Conservation (phyloP, 1,140 invertebrate genomes). For the Penaeus chinensis region DNA sequence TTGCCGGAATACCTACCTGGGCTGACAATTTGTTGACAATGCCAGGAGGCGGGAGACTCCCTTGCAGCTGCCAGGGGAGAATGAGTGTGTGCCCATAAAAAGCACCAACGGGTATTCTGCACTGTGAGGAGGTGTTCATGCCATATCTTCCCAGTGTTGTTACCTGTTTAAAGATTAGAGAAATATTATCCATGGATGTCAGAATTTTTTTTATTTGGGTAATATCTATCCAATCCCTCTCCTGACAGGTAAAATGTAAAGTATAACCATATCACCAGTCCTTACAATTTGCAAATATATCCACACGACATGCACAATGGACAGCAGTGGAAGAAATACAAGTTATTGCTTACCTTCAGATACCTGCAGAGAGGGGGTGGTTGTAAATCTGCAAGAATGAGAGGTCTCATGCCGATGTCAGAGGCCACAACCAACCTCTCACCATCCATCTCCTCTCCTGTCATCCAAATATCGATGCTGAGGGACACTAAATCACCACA, state of each 20-base stretch:
- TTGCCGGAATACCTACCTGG: conserved; percentile 51
- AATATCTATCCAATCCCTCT: background rate
- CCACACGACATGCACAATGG: conserved; percentile 8
- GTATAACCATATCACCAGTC: background rate
- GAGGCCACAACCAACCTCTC: conserved; percentile 85
- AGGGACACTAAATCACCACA: conserved; percentile 88
- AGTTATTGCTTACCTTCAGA: conserved; percentile 77
- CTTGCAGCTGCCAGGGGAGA: conserved; percentile 77
- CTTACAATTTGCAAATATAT: background rate
- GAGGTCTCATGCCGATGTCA: conserved; percentile 84
- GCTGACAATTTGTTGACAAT: conserved; percentile 63
- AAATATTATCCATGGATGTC: background rate
- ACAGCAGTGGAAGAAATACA: background rate
- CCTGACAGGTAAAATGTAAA: background rate
- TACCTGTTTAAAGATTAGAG: conserved; percentile 71
- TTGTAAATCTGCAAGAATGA: conserved; percentile 88
- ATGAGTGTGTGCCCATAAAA: conserved; percentile 91
- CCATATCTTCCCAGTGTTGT: conserved; percentile 90
- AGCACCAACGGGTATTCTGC: conserved; percentile 89
- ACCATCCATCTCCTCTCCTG: conserved; percentile 84
- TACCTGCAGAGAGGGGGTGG: conserved; percentile 89
- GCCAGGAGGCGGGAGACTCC: conserved; percentile 53
- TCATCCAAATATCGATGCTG: conserved; percentile 89
- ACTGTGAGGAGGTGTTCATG: conserved; percentile 87
- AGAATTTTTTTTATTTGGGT: background rate